A percentile compares a stretch with the other conserved stretches of the same genome.
phyloP scores from a whole-genome alignment of 2,113 vertebrate genomes.

The Toxotes jaculatrix region DNA sequence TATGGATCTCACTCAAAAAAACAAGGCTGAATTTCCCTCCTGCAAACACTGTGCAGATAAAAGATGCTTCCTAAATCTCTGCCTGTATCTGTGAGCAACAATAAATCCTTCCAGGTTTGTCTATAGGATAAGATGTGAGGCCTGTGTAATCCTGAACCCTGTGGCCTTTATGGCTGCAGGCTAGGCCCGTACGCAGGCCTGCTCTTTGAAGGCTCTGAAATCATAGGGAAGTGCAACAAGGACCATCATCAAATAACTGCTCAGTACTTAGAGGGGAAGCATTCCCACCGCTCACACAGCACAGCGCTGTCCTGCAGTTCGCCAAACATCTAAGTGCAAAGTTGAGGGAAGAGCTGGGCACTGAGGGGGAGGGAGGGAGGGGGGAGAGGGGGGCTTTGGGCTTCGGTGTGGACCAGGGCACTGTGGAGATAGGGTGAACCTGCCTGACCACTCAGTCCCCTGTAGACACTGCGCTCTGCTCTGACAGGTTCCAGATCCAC shows the following conservation, averaged over 20 bases:
- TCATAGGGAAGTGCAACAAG: conserved; percentile 86
- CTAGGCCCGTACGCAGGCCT: conserved; percentile 65
- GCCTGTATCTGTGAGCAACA: not conserved
- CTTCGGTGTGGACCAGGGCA: conserved; percentile 84
- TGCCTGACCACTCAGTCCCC: conserved; percentile 55
- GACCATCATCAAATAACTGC: conserved; percentile 85
- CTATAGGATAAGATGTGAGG: conserved; percentile 37
- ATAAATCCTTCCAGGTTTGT: conserved; percentile 6
- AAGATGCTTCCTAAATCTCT: not conserved
- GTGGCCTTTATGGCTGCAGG: conserved; percentile 65
- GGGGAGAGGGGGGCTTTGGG: conserved; percentile 63
- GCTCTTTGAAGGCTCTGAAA: conserved; percentile 86
- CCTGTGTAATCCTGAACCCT: conserved; percentile 66
- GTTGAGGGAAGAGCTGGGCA: conserved; percentile 59
- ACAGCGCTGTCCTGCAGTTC: conserved; percentile 68
- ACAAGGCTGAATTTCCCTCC: not conserved
- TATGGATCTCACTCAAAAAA: not conserved
- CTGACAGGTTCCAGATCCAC: conserved; percentile 20
- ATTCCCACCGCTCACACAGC: conserved; percentile 79
- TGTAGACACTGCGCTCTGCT: conserved; percentile 33
- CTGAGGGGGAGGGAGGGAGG: not conserved
- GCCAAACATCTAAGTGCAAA: conserved; percentile 75
- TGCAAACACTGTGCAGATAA: not conserved
- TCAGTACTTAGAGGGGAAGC: conserved; percentile 82
- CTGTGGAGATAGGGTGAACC: conserved; percentile 84